These are phyloP conservation scores for Trichogramma evanescens DNA, from an alignment of 2,888 invertebrate genomes.

Conservation along the genomic window DNA sequence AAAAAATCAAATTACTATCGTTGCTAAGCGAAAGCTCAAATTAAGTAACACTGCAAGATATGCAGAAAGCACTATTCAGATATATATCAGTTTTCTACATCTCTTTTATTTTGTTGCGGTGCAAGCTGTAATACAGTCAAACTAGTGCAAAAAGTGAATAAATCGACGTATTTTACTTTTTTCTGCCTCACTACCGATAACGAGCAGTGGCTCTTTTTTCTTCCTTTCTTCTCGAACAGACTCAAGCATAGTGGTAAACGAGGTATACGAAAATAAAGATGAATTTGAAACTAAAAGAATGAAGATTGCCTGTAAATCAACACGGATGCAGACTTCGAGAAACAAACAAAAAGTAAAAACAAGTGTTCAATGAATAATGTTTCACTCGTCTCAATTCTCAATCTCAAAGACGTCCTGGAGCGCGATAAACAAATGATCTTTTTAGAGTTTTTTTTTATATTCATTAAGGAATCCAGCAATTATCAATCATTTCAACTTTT, in stretches of 20 bases:
- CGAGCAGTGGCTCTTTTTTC: background rate
- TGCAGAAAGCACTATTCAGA: slow-evolving; percentile 44
- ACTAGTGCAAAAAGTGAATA: too few species aligned
- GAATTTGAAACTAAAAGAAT: background rate
- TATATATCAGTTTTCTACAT: slow-evolving; percentile 38
- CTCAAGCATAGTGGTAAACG: slow-evolving; percentile 2
- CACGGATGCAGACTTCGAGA: background rate
- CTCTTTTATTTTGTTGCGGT: slow-evolving; percentile 21
- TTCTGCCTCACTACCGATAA: slow-evolving; percentile 21
- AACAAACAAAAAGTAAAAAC: too few species aligned
- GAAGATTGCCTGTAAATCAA: background rate
- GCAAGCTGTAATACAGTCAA: background rate
- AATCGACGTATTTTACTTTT: slow-evolving; percentile 18
- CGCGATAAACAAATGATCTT: too few species aligned
- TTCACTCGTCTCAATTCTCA: too few species aligned
- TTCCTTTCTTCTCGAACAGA: background rate
- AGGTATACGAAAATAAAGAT: slow-evolving; percentile 5
- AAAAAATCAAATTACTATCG: slow-evolving; percentile 41
- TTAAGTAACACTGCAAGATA: slow-evolving; percentile 45
- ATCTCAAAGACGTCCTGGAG: too few species aligned
- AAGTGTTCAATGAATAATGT: too few species aligned
- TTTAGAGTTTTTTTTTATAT: too few species aligned
- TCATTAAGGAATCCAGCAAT: too few species aligned
- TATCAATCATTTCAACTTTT: too few species aligned
- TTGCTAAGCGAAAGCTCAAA: slow-evolving; percentile 37